Evolutionary conservation across 2,888 invertebrate species (phyloP).

Genomic region (Schizaphis graminum): DNA sequence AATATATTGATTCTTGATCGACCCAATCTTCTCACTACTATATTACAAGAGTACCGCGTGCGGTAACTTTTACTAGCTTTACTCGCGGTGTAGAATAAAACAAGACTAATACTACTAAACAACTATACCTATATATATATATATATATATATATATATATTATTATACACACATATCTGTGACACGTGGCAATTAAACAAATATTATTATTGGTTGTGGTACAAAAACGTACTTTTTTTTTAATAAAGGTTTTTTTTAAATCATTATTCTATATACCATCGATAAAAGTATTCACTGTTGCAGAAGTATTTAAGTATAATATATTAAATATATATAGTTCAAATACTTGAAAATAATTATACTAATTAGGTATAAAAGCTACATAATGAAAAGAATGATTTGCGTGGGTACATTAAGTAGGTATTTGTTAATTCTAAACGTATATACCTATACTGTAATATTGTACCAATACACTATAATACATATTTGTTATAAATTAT

Average conservation of each 20-base stretch:
- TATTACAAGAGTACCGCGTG: background rate
- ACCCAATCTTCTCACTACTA: background rate
- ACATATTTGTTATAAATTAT: background rate
- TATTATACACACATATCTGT: background rate
- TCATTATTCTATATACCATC: background rate
- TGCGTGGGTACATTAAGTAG: background rate
- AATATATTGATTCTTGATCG: background rate
- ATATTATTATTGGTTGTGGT: constrained; percentile 36
- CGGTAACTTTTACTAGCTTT: background rate
- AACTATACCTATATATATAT: background rate
- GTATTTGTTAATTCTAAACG: background rate
- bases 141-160: background rate
- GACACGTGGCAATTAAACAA: constrained; percentile 49
- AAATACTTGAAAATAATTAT: background rate
- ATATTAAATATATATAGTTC: background rate
- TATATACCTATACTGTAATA: background rate
- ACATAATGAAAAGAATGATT: background rate
- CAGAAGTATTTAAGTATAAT: background rate
- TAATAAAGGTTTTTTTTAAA: background rate
- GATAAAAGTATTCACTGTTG: background rate
- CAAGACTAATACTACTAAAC: background rate
- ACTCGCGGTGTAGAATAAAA: background rate
- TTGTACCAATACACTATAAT: background rate
- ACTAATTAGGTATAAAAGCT: background rate
- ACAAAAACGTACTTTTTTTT: background rate